phyloP scores from a whole-genome alignment of 2,888 invertebrate species.

The Xestia sexstrigata region DNA sequence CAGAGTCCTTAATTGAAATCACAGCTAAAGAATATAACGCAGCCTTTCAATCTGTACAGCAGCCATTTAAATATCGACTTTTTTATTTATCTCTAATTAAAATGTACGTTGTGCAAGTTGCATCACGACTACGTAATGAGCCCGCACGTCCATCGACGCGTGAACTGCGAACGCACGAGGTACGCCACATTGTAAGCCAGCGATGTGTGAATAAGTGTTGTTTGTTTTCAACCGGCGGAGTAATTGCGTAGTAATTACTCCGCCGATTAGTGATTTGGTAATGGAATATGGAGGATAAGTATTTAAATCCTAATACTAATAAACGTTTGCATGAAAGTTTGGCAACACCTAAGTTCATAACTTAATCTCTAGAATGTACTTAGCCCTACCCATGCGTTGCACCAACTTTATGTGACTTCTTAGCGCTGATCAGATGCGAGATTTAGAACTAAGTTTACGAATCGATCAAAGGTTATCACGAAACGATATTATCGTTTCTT shows the following conservation, averaged over 20 bases:
- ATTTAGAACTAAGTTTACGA: not conserved
- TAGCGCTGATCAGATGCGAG: not conserved
- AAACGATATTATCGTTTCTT: not conserved
- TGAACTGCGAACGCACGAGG: slow-evolving; percentile 53
- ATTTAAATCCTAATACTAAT: not conserved
- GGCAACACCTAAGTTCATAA: not conserved
- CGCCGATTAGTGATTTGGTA: too few species aligned
- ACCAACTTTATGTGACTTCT: not conserved
- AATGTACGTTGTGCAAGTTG: slow-evolving; percentile 49
- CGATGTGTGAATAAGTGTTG: slow-evolving; percentile 70
- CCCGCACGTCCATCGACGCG: slow-evolving; percentile 69
- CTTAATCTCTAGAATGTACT: too few species aligned
- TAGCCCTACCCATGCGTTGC: not conserved
- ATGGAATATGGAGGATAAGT: not conserved
- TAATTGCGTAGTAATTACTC: slow-evolving; percentile 73
- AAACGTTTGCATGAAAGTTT: not conserved
- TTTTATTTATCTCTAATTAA: slow-evolving; percentile 65
- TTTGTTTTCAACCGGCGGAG: slow-evolving; percentile 68
- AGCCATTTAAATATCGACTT: slow-evolving; percentile 50
- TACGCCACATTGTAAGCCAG: slow-evolving; percentile 63
- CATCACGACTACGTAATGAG: slow-evolving; percentile 61
- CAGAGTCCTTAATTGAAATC: not conserved
- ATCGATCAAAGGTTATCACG: not conserved
- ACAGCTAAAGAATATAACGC: slow-evolving; percentile 8
- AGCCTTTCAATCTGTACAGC: slow-evolving; percentile 24